These are phyloP conservation scores for Pseudococcus jackbeardsleyi DNA, from an alignment of 2,888 invertebrate genomes.

Conservation along the genomic window DNA sequence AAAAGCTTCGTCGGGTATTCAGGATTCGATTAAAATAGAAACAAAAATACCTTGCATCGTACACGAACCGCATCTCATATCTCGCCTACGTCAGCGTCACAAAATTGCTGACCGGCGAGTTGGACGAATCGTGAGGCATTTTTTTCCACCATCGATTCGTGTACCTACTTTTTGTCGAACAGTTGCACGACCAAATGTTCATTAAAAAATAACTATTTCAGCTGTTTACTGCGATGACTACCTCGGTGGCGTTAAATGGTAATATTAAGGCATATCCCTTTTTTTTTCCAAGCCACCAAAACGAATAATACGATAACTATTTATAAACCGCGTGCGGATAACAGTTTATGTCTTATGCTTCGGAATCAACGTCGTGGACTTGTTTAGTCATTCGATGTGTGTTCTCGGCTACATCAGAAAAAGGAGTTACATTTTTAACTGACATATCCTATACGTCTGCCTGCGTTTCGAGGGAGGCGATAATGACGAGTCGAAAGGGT, in stretches of 20 bases:
- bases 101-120: background rate
- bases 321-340: constrained; percentile 34
- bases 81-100: background rate
- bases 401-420: background rate
- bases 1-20: background rate
- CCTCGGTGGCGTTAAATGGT: constrained; percentile 31
- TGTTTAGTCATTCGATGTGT: constrained; percentile 7
- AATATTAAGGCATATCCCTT: constrained; percentile 48
- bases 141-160: too few species aligned
- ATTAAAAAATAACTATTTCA: constrained; percentile 26
- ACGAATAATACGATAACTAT: constrained; percentile 20
- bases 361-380: background rate
- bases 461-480: background rate
- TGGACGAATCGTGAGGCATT: background rate
- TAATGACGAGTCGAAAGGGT: constrained; percentile 51
- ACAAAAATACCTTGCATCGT: background rate
- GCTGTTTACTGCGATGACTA: background rate
- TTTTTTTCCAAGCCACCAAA: background rate
- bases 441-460: background rate
- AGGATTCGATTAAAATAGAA: background rate
- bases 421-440: constrained; percentile 17
- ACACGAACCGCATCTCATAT: background rate
- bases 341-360: constrained; percentile 44
- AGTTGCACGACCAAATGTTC: constrained; percentile 8
- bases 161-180: background rate